Percentiles rank a stretch among this genome's conserved stretches.
phyloP scores from a whole-genome alignment of 1,140 invertebrate species.

The Onthophagus taurus region DNA sequence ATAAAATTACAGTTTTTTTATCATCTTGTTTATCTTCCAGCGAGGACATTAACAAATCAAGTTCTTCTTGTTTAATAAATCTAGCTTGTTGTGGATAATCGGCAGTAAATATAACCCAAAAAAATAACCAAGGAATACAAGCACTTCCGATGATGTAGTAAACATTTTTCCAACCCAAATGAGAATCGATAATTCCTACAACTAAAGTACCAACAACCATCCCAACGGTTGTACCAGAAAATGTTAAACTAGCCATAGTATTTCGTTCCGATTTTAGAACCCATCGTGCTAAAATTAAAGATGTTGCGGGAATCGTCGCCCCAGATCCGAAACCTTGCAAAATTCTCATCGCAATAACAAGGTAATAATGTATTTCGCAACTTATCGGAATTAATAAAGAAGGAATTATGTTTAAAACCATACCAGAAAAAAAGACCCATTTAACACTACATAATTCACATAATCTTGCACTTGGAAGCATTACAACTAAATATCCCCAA shows the following conservation, averaged over 20 bases:
- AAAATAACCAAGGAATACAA: slow-evolving; percentile 55
- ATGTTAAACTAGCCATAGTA: slow-evolving; percentile 54
- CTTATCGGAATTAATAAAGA: slow-evolving; percentile 56
- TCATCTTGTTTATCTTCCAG: too few relatives aligned
- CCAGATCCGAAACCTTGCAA: slow-evolving; percentile 73
- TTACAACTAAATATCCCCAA: slow-evolving; percentile 74
- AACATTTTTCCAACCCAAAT: slow-evolving; percentile 59
- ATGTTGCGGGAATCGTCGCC: slow-evolving; percentile 67
- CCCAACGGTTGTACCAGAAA: slow-evolving; percentile 61
- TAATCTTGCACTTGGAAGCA: slow-evolving; percentile 65
- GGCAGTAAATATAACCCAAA: slow-evolving; percentile 56
- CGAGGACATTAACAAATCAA: slow-evolving; percentile 46
- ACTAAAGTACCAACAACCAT: too few relatives aligned
- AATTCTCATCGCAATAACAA: slow-evolving; percentile 50
- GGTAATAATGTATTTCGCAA: slow-evolving; percentile 49
- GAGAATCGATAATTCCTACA: slow-evolving; percentile 57
- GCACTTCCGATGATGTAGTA: slow-evolving; percentile 72
- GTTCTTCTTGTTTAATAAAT: slow-evolving; percentile 59
- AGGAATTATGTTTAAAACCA: slow-evolving; percentile 66
- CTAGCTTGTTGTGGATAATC: slow-evolving; percentile 65
- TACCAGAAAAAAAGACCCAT: slow-evolving; percentile 72
- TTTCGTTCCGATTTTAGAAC: slow-evolving; percentile 61
- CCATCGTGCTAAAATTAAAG: slow-evolving; percentile 65
- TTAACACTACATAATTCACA: slow-evolving; percentile 72
- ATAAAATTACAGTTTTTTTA: too few relatives aligned